Evolutionary conservation across 1,140 invertebrate species (phyloP).

Genomic region (Elysia chlorotica): DNA sequence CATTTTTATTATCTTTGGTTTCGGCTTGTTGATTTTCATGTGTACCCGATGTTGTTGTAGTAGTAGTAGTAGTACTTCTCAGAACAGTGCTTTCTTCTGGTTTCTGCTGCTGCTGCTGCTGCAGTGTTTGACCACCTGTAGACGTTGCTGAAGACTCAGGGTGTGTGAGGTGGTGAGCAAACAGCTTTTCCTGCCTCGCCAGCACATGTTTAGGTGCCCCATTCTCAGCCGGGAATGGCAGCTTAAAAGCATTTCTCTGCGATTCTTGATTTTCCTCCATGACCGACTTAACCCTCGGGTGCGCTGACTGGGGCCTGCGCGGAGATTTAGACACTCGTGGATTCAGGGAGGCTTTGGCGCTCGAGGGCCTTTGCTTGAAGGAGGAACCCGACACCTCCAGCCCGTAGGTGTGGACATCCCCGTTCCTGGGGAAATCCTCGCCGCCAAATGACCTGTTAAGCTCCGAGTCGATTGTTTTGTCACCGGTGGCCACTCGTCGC

Average conservation of each 20-base stretch:
- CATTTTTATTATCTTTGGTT: not conserved
- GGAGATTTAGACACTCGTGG: conserved; percentile 26
- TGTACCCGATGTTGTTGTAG: no score
- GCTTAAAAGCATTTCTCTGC: conserved; percentile 35
- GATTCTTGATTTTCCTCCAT: conserved; percentile 29
- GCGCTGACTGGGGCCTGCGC: conserved; percentile 30
- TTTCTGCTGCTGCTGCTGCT: not conserved
- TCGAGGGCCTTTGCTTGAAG: conserved; percentile 11
- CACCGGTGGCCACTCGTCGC: conserved; percentile 45
- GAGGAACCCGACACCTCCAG: conserved; percentile 11
- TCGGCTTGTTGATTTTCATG: not conserved
- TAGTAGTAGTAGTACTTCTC: not conserved
- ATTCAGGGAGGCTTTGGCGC: conserved; percentile 35
- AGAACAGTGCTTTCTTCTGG: not conserved
- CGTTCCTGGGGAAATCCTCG: conserved; percentile 23
- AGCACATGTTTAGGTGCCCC: conserved; percentile 40
- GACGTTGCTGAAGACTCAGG: not conserved
- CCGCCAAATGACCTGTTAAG: conserved; percentile 42
- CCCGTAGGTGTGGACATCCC: not conserved
- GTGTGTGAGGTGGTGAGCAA: conserved; percentile 12
- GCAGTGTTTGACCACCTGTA: not conserved
- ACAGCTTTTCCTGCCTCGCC: conserved; percentile 36
- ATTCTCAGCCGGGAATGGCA: conserved; percentile 41
- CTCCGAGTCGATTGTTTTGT: conserved; percentile 35
- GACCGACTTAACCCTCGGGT: conserved; percentile 32